phyloP scores from a whole-genome alignment of 1,140 invertebrate species.

The Apocrypta bakeri region DNA sequence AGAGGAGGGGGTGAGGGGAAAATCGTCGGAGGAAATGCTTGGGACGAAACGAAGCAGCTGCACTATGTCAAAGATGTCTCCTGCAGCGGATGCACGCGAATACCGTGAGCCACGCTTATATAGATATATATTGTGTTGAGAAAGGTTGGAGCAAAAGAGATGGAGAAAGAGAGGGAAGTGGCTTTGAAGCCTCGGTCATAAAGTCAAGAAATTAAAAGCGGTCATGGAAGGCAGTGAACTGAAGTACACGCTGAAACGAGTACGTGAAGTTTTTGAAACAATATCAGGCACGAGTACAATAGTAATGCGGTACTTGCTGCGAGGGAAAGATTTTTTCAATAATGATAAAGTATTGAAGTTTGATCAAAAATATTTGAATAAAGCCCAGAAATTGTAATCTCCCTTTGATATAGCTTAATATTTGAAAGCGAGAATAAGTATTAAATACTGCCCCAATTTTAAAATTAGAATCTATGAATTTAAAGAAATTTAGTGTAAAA shows the following conservation, averaged over 20 bases:
- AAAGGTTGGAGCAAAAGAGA: neutral
- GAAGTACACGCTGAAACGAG: slow-evolving; percentile 1
- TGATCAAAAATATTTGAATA: too few species aligned
- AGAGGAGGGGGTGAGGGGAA: slow-evolving; percentile 30
- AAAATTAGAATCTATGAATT: too few species aligned
- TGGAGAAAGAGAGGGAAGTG: neutral
- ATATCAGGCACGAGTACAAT: too few species aligned
- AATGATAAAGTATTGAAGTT: too few species aligned
- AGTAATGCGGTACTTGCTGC: too few species aligned
- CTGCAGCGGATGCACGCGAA: slow-evolving; percentile 21
- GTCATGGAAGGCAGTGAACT: neutral
- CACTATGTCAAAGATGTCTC: slow-evolving; percentile 43
- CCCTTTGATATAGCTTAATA: too few species aligned
- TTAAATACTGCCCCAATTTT: too few species aligned
- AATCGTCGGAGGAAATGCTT: slow-evolving; percentile 32
- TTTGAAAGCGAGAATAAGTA: too few species aligned
- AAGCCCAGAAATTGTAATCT: too few species aligned
- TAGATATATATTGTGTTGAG: neutral
- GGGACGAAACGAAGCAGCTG: slow-evolving; percentile 34
- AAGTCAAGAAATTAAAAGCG: slow-evolving; percentile 38
- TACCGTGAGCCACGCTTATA: slow-evolving; percentile 20
- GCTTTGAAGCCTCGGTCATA: slow-evolving; percentile 27
- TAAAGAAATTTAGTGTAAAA: too few species aligned
- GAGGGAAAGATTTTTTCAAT: too few species aligned
- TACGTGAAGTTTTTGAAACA: neutral